These are phyloP conservation scores for Carcina quercana DNA, from an alignment of 2,888 invertebrate species.

Conservation along the genomic window DNA sequence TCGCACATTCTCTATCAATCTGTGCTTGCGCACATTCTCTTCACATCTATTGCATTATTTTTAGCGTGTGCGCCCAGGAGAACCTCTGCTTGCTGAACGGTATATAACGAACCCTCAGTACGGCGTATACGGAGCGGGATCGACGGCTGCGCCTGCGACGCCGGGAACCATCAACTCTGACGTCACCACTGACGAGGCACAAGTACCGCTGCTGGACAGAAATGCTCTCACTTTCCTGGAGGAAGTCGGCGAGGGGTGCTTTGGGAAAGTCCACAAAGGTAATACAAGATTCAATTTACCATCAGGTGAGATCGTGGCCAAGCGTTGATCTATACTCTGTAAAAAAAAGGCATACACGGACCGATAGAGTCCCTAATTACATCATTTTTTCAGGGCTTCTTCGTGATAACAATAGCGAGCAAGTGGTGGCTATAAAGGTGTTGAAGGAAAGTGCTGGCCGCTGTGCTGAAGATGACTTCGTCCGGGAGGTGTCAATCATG, in stretches of 20 bases:
- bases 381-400: conserved; percentile 39
- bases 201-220: conserved; percentile 76
- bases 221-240: conserved; percentile 81
- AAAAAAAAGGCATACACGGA: too few species aligned
- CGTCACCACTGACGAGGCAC: conserved; percentile 41
- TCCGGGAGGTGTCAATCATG: conserved; percentile 90
- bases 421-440: conserved; percentile 85
- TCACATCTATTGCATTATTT: conserved; percentile 28
- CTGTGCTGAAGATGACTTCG: conserved; percentile 86
- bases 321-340: too few species aligned
- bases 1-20: not conserved
- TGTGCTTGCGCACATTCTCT: too few species aligned
- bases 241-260: conserved; percentile 91
- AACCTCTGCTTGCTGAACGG: conserved; percentile 81
- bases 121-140: conserved; percentile 63
- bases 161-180: conserved; percentile 18
- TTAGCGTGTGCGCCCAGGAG: conserved; percentile 69
- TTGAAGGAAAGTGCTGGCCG: conserved; percentile 84
- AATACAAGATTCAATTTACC: too few species aligned
- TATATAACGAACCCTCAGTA: conserved; percentile 87
- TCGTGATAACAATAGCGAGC: conserved; percentile 42
- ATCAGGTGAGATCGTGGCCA: too few species aligned
- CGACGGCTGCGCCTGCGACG: conserved; percentile 28
- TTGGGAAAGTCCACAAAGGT: conserved; percentile 94
- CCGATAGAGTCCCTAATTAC: not conserved